Percentiles rank a stretch among this genome's conserved stretches.
Evolutionary conservation across 2,113 vertebrate genomes (phyloP).

Genomic region (Natator depressus): DNA sequence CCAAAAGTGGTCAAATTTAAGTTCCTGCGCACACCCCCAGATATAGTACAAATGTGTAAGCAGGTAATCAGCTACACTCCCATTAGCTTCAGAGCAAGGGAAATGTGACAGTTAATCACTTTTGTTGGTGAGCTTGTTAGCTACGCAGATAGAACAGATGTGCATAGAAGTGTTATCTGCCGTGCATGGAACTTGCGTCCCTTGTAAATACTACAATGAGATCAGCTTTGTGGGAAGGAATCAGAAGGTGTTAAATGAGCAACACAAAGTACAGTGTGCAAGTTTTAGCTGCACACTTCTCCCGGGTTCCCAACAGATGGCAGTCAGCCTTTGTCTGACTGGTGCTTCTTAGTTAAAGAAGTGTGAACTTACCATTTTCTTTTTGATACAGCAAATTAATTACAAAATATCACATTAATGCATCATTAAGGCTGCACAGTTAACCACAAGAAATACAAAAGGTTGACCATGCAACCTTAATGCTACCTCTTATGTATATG

Average conservation of each 20-base stretch:
- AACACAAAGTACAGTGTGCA: neutral
- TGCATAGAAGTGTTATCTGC: neutral
- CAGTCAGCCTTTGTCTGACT: neutral
- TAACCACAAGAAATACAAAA: neutral
- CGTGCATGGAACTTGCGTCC: rapidly evolving
- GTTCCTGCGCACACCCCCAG: neutral
- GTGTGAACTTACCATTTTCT: neutral
- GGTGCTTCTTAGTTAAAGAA: neutral
- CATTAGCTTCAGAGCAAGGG: neutral
- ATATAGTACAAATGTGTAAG: neutral
- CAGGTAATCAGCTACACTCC: neutral
- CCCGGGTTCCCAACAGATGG: neutral
- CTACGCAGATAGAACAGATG: neutral
- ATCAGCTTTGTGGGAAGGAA: neutral
- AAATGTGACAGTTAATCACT: neutral
- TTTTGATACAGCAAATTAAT: neutral
- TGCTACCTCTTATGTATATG: neutral
- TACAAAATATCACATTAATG: neutral
- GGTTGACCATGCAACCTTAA: neutral
- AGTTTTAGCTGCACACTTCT: neutral
- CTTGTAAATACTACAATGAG: neutral
- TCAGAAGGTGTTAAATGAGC: neutral
- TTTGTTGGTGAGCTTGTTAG: neutral
- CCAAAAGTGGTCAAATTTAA: too few species aligned
- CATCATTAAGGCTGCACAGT: neutral